phyloP scores from a whole-genome alignment of 2,888 invertebrate genomes.

The Cantharis rustica region DNA sequence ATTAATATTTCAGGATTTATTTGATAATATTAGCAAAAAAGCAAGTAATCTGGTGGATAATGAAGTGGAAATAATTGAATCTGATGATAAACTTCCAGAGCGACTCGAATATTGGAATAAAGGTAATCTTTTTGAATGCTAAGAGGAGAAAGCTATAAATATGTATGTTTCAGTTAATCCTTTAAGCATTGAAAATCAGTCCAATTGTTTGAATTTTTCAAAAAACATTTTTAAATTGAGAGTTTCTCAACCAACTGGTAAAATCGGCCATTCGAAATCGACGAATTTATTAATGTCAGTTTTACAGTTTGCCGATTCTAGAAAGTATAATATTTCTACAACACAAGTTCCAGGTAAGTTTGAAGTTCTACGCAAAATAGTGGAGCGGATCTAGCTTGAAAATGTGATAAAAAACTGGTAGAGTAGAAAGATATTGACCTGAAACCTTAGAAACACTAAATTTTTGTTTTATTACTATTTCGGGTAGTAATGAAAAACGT shows the following conservation, averaged over 20 bases:
- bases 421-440: no score
- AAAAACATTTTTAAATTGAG: constrained; percentile 60
- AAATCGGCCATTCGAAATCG: constrained; percentile 58
- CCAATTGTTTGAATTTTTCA: constrained; percentile 44
- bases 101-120: constrained; percentile 36
- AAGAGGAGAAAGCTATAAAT: neutral
- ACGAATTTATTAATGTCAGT: constrained; percentile 57
- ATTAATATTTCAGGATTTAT: constrained; percentile 42
- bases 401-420: no score
- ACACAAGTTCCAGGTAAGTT: constrained; percentile 56
- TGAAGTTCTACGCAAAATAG: neutral
- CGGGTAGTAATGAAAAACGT: no score
- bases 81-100: constrained; percentile 41
- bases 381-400: neutral
- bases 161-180: constrained; percentile 34
- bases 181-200: constrained; percentile 5
- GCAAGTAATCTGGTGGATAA: neutral
- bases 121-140: constrained; percentile 30
- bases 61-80: constrained; percentile 37
- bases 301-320: constrained; percentile 59
- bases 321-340: constrained; percentile 57
- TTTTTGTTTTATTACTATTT: no score
- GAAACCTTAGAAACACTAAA: no score
- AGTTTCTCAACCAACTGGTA: constrained; percentile 56
- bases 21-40: constrained; percentile 34